Conservation (phyloP, 2,113 vertebrate species). For the Cercopithecus mona region DNA sequence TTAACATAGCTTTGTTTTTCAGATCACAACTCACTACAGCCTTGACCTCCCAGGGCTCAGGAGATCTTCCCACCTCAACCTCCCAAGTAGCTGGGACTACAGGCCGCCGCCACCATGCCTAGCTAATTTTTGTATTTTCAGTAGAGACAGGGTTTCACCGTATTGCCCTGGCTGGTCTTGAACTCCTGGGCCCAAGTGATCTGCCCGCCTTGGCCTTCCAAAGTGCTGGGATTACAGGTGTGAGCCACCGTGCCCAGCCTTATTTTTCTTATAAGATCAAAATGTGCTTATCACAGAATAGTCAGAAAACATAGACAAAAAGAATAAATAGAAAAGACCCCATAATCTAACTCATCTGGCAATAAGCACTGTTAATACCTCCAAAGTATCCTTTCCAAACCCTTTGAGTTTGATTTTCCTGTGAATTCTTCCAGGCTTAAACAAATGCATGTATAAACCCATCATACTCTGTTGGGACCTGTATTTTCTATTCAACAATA, state of each 20-base stretch:
- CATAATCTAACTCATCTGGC: not conserved
- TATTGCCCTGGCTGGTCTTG: no score
- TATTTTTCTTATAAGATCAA: not conserved
- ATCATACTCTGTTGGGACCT: not conserved
- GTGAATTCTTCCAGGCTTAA: not conserved
- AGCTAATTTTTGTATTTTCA: no score
- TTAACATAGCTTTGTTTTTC: not conserved
- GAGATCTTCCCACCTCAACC: not conserved
- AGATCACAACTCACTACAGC: not conserved
- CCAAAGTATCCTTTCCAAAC: not conserved
- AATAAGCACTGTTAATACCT: not conserved
- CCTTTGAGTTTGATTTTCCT: not conserved
- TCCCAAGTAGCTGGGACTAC: not conserved
- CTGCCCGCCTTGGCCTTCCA: not conserved
- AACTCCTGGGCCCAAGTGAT: not conserved
- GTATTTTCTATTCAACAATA: not conserved
- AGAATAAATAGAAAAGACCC: not conserved
- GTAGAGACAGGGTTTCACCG: no score
- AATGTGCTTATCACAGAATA: not conserved
- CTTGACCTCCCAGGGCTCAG: not conserved
- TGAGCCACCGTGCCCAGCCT: not conserved
- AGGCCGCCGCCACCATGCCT: fast-evolving
- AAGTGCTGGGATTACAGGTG: not conserved
- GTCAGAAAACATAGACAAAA: not conserved
- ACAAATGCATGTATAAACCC: not conserved